These are phyloP conservation scores for Epinotia nisella DNA, from an alignment of 2,888 invertebrate species.

Conservation along the genomic window DNA sequence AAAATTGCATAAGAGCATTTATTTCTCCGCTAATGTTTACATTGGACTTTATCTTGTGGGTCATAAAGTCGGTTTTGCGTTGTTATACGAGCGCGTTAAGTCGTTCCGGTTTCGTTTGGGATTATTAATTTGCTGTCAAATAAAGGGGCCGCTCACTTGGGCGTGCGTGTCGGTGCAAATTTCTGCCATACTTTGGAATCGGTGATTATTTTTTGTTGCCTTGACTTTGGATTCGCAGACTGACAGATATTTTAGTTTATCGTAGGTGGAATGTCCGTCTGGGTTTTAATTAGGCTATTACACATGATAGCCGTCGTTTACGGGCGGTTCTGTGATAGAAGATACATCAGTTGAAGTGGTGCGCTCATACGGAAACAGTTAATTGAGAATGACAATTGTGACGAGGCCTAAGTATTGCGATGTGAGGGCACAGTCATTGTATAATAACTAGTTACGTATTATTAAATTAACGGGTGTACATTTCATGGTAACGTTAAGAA, in stretches of 20 bases:
- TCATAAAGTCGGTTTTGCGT: constrained; percentile 75
- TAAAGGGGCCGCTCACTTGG: constrained; percentile 84
- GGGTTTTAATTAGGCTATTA: constrained; percentile 66
- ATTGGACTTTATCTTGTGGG: constrained; percentile 71
- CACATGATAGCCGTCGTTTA: constrained; percentile 26
- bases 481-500: not conserved
- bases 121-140: constrained; percentile 85
- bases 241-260: constrained; percentile 73
- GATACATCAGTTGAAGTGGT: constrained; percentile 16
- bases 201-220: constrained; percentile 81
- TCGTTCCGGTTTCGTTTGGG: constrained; percentile 71
- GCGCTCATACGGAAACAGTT: constrained; percentile 14
- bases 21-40: constrained; percentile 67
- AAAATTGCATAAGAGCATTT: constrained; percentile 75
- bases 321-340: not conserved
- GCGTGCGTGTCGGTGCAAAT: constrained; percentile 84
- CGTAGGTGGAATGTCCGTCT: constrained; percentile 63
- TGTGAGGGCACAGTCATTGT: not conserved
- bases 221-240: constrained; percentile 79
- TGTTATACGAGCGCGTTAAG: constrained; percentile 66
- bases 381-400: constrained; percentile 24
- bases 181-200: constrained; percentile 84
- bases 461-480: not conserved
- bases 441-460: not conserved
- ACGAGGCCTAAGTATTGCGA: constrained; percentile 11